Base-by-base conservation (phyloP, 1,140 invertebrate genomes). In the Temnothorax nylanderi region DNA sequence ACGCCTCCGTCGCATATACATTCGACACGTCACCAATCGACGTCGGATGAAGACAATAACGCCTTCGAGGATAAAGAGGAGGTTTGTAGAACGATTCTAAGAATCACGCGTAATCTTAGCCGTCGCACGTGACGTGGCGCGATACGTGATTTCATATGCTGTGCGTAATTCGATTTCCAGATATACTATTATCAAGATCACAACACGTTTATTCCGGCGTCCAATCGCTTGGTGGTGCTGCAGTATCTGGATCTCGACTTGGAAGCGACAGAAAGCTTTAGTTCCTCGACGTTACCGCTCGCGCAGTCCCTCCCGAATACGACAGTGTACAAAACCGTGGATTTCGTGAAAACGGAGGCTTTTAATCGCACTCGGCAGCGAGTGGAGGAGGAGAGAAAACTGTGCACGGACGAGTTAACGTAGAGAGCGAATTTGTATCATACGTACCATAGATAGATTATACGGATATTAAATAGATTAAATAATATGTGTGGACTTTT, bases 291-390 rank as follows among this genome's bases (percentile, higher is more conserved):
- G 7, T 89, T 94, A 87, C 93, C 94, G 64, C 80, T 91, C 11
- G 90, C 92, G 47, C 95, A 94, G 80, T 93, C 95, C 54, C 94
- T 95, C 18, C 95, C 95, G 60, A 96, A 95, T 87, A 95, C 95
- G 26, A 98, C 97, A 1, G 97, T 98, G 7, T 99, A 99, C 93
- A 98, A 98, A 95, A 98, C 97, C 0, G 98, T 99, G 0, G 98
- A 99, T 94, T 99, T 99, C 95, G 95, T 98, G 18, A 98, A 98
- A 96, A 99, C 98, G 0, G 97, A 98, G 93, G 98, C 98, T 7
- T 98, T 99, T 91, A 98, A 98, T 94, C 96, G 97, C 85, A 98
- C 98, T n/a, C 96, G 97, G 64, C 97, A 98, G 92, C 97, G 97
- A 91, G 97, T 98, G 1, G 98, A 98, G 93, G 95, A 96, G 87